Evolutionary conservation across 1,140 invertebrate genomes (phyloP), one percentile per base, ranked within the genome.

Genomic region (Delia radicum): DNA sequence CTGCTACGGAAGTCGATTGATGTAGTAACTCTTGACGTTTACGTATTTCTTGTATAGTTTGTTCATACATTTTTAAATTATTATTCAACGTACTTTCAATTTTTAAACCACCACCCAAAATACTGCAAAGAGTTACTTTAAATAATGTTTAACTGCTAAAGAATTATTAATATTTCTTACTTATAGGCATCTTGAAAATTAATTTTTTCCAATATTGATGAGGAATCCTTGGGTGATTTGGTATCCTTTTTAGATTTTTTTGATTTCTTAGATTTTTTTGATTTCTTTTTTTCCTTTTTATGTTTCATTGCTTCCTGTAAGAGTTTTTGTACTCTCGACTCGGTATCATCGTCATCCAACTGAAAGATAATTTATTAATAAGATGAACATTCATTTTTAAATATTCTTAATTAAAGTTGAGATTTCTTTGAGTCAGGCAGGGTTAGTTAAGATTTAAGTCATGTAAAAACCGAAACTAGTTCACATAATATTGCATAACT

Each of bases 311-410:
- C 93, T 79, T 95, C 93, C 78, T 93, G 93, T 61, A 95, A 87
- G 81, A 95, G 94, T 81, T 93, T 94, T 2, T 93, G 89, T 37
- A 95, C 92, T 87, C 94, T 94, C 67, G 92, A 91, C 82, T 94
- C 93, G 80, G 94, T 95, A 84, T 94, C 93, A 0, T 93, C 93
- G 81, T 95, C 94, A 79, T 93, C 89, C 26, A 95, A 90, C 88
- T 94, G 46, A 37, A 62, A 75, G 4, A 18, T 26, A 55, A 48
- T 13, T 13, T 74, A 12, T 4, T 15, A 18, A 55, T 4, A 24
- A 18, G 4, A 65, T 28, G 26, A n/a, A n/a, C n/a, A n/a, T n/a
- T n/a, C n/a, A n/a, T n/a, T n/a, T n/a, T n/a, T n/a, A n/a, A n/a
- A n/a, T n/a, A n/a, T n/a, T n/a, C n/a, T n/a, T n/a, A n/a, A n/a